Conservation (phyloP, 2,113 vertebrate genomes). For the Silurus glanis region DNA sequence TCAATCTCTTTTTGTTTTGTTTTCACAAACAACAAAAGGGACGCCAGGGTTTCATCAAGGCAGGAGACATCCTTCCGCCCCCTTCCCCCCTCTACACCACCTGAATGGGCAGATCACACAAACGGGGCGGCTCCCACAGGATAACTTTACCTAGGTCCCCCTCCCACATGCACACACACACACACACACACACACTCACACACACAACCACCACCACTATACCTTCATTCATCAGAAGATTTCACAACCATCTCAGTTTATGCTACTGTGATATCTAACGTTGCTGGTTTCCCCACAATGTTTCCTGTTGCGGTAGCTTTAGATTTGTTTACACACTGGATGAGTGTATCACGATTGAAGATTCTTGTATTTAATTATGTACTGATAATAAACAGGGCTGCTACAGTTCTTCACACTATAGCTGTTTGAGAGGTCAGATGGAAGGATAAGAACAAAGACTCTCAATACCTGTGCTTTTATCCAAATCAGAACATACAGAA, state of each 20-base stretch:
- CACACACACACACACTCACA: conserved; percentile 38
- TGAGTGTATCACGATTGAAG: not conserved
- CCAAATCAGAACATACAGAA: not conserved
- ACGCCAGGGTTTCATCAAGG: conserved; percentile 65
- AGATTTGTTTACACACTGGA: not conserved
- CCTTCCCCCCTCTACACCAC: conserved; percentile 55
- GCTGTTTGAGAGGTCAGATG: not conserved
- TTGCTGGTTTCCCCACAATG: conserved; percentile 6
- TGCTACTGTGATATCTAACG: not conserved
- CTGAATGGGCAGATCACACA: conserved; percentile 66
- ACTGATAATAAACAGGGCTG: not conserved
- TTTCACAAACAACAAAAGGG: conserved; percentile 69
- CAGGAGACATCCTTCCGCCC: conserved; percentile 64
- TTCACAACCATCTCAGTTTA: conserved; percentile 23
- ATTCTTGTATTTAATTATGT: not conserved
- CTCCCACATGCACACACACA: conserved; percentile 46
- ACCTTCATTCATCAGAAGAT: conserved; percentile 47
- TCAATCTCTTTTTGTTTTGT: conserved; percentile 67
- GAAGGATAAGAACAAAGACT: not conserved
- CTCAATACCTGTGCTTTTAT: not conserved
- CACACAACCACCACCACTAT: conserved; percentile 27
- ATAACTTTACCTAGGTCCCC: conserved; percentile 62
- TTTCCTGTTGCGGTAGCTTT: conserved; percentile 6
- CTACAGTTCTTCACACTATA: not conserved
- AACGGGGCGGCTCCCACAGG: conserved; percentile 56